Percentiles rank a stretch among this genome's conserved stretches.
Evolutionary conservation across 2,113 vertebrate genomes (phyloP).

Genomic region (Spea bombifrons): DNA sequence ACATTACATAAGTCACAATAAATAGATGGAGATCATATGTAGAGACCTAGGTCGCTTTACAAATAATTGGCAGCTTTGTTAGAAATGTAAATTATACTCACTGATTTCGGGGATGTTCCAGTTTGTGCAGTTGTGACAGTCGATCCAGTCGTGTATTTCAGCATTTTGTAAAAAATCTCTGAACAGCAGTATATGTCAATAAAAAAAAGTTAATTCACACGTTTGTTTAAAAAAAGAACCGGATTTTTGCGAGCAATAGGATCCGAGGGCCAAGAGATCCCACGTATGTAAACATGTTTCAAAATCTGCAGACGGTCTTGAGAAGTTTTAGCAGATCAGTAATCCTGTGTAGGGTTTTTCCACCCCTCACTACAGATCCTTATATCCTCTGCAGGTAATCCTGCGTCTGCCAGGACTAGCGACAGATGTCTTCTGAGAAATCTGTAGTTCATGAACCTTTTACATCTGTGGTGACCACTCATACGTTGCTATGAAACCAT

Average conservation of each 20-base stretch:
- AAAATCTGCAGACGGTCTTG: slow-evolving; percentile 6
- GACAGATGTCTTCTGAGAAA: neutral
- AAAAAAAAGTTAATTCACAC: neutral
- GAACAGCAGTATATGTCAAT: neutral
- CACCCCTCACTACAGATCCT: slow-evolving; percentile 23
- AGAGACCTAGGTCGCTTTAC: too few relatives aligned
- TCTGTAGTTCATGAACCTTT: neutral
- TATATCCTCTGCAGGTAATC: slow-evolving; percentile 17
- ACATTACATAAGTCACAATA: too few relatives aligned
- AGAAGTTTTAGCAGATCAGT: slow-evolving; percentile 21
- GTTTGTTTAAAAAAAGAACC: neutral
- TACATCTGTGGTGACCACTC: slow-evolving; percentile 11
- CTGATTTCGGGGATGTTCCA: slow-evolving; percentile 19
- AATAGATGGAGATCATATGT: too few relatives aligned
- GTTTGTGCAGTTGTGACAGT: slow-evolving; percentile 32
- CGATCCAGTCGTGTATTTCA: slow-evolving; percentile 19
- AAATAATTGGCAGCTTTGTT: too few relatives aligned
- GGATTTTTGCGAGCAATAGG: neutral
- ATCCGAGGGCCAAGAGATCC: neutral
- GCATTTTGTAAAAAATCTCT: slow-evolving; percentile 15
- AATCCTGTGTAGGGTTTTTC: slow-evolving; percentile 21
- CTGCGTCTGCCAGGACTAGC: slow-evolving; percentile 1
- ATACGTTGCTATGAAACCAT: slow-evolving; percentile 19
- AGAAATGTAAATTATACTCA: slow-evolving; percentile 7
- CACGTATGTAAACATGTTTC: slow-evolving; percentile 27